Conservation (phyloP, 2,113 vertebrate species). For the Erinaceus europaeus region DNA sequence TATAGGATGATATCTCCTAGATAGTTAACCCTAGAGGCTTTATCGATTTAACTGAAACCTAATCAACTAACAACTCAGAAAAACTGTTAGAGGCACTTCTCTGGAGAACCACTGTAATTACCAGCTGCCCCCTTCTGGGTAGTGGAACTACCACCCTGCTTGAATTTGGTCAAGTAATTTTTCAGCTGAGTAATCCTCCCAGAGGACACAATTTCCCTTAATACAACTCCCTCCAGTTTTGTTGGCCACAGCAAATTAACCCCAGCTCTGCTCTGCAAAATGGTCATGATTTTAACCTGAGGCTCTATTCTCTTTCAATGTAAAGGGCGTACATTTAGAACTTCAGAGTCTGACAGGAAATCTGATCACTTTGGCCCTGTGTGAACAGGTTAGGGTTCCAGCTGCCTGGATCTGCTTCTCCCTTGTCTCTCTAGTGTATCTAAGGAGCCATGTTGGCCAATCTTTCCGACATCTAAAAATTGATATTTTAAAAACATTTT, state of each 20-base stretch:
- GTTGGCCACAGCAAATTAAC: slow-evolving; percentile 30
- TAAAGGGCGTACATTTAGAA: not conserved
- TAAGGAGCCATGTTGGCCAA: too few species aligned
- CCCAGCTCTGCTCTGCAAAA: not conserved
- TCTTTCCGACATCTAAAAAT: too few species aligned
- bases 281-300: not conserved
- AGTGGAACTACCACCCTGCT: not conserved
- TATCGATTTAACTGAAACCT: slow-evolving; percentile 48
- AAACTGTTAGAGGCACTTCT: slow-evolving; percentile 34
- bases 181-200: slow-evolving; percentile 32
- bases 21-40: slow-evolving; percentile 47
- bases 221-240: not conserved
- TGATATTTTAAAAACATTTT: too few species aligned
- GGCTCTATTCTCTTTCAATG: not conserved
- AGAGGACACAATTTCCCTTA: not conserved
- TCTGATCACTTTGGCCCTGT: not conserved
- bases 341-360: not conserved
- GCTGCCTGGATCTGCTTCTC: not conserved
- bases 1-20: slow-evolving; percentile 24
- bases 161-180: slow-evolving; percentile 45
- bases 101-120: slow-evolving; percentile 21
- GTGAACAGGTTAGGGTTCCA: not conserved
- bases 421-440: not conserved
- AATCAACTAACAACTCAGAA: slow-evolving; percentile 49
- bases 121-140: slow-evolving; percentile 24